These are phyloP conservation scores for Cryptocephalus moraei DNA, from an alignment of 2,888 invertebrate genomes.

Conservation along the genomic window DNA sequence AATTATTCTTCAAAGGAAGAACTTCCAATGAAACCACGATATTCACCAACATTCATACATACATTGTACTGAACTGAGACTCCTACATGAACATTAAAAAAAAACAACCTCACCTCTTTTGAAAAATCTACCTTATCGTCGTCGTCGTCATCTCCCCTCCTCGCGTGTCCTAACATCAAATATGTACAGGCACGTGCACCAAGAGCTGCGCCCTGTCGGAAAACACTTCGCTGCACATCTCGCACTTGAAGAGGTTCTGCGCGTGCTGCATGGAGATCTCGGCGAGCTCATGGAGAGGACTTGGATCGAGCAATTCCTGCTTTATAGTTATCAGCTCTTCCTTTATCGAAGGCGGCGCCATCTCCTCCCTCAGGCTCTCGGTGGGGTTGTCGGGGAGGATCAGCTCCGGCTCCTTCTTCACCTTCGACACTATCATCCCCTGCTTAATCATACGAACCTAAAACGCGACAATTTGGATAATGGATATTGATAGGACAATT, in stretches of 20 bases:
- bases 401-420: slow-evolving; percentile 26
- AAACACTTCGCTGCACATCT: slow-evolving; percentile 73
- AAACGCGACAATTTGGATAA: no score
- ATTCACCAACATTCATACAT: no score
- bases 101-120: no score
- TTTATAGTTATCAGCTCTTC: slow-evolving; percentile 11
- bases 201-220: slow-evolving; percentile 61
- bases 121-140: no score
- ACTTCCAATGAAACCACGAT: no score
- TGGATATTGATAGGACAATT: no score
- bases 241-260: slow-evolving; percentile 56
- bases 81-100: no score
- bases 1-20: no score
- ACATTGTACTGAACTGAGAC: no score
- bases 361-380: not conserved
- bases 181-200: slow-evolving; percentile 74
- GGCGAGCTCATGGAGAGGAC: slow-evolving; percentile 41
- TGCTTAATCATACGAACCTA: slow-evolving; percentile 34
- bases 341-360: not conserved
- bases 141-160: no score
- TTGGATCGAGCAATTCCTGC: slow-evolving; percentile 38
- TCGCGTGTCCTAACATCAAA: slow-evolving; percentile 44
- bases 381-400: slow-evolving; percentile 16
- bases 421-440: slow-evolving; percentile 36
- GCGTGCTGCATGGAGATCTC: slow-evolving; percentile 41